Conservation (phyloP, 1,140 invertebrate genomes). For the Holotrichia oblita region DNA sequence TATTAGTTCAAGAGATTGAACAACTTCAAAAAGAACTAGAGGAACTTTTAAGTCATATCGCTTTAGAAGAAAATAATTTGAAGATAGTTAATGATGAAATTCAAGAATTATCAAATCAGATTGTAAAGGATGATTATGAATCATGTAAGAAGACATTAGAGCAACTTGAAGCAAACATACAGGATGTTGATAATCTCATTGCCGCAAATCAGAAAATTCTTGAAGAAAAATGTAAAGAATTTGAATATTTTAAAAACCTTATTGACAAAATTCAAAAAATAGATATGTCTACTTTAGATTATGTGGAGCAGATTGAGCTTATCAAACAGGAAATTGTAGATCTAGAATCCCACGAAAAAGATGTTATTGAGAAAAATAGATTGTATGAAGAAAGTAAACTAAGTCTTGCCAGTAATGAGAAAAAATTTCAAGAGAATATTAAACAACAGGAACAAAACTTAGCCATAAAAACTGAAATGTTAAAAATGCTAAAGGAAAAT, state of each 20-base stretch:
- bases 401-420: not conserved
- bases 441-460: not conserved
- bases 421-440: constrained; percentile 13
- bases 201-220: not conserved
- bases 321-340: not conserved
- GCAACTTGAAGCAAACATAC: not conserved
- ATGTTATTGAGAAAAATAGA: not conserved
- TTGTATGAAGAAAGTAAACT: not conserved
- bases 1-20: not conserved
- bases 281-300: not conserved
- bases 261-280: not conserved
- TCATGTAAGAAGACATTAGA: not conserved
- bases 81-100: not conserved
- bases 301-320: not conserved
- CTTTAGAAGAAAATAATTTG: not conserved
- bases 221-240: not conserved
- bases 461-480: not conserved
- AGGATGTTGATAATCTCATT: not conserved
- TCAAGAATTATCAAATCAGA: not conserved
- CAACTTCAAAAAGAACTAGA: not conserved
- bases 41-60: not conserved
- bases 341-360: not conserved
- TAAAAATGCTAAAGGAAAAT: not conserved
- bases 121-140: constrained; percentile 14
- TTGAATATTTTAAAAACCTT: not conserved